These are phyloP conservation scores for Anguilla japonica DNA, from an alignment of 2,113 vertebrate species.

Conservation along the genomic window DNA sequence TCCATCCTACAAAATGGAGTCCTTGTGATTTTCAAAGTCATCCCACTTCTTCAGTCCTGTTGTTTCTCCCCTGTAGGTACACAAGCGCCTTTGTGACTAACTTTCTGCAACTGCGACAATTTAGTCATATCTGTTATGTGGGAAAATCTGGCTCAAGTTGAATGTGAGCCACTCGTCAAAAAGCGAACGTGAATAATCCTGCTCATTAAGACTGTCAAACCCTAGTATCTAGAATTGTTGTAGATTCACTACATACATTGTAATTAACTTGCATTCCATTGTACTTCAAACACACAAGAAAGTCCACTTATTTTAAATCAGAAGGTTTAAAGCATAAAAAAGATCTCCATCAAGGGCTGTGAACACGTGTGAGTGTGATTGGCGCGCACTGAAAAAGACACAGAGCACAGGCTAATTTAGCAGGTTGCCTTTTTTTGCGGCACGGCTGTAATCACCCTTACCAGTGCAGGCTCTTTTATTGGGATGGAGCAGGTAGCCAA, in stretches of 20 bases:
- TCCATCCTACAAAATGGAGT: background rate
- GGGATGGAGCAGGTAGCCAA: conserved; percentile 77
- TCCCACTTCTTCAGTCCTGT: background rate
- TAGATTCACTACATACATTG: background rate
- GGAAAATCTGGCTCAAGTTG: background rate
- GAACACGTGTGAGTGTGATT: background rate
- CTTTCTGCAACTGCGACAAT: background rate
- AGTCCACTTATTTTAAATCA: background rate
- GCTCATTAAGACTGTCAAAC: background rate
- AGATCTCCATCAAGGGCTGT: background rate
- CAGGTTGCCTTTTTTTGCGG: background rate
- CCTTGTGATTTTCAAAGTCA: background rate
- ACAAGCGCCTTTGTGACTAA: background rate
- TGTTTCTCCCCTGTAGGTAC: background rate
- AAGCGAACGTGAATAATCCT: background rate
- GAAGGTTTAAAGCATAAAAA: background rate
- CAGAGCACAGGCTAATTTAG: background rate
- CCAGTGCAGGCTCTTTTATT: conserved; percentile 85
- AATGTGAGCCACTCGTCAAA: background rate
- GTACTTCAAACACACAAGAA: background rate
- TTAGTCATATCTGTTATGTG: background rate
- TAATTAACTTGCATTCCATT: background rate
- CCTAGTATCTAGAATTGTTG: background rate
- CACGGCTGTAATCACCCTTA: conserved; percentile 59
- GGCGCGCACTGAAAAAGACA: background rate